These are phyloP conservation scores for Simalia tracyae DNA, from an alignment of 2,797 vertebrate genomes.

Conservation along the genomic window DNA sequence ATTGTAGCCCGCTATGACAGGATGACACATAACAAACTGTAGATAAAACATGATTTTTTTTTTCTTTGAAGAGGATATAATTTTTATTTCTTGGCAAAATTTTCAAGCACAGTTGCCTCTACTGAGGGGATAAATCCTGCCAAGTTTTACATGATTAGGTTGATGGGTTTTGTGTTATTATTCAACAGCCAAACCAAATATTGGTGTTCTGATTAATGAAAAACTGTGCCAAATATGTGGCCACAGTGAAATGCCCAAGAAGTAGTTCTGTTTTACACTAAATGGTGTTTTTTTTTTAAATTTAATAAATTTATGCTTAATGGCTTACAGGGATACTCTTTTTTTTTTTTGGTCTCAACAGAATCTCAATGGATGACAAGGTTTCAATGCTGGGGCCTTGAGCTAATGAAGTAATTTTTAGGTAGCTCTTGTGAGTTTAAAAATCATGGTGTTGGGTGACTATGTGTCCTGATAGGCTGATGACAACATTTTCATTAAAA, in stretches of 20 bases:
- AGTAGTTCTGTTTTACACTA: not conserved
- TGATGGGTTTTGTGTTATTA: not conserved
- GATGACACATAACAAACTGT: not conserved
- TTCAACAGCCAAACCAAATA: not conserved
- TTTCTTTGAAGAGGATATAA: not conserved
- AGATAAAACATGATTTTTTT: not conserved
- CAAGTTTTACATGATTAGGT: not conserved
- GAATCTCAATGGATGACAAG: not conserved
- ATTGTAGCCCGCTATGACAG: not conserved
- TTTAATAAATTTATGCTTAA: not conserved
- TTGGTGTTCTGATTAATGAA: not conserved
- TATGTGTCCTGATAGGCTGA: not conserved
- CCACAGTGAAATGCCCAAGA: not conserved
- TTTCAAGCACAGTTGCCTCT: not conserved
- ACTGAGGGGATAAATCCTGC: not conserved
- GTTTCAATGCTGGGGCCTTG: not conserved
- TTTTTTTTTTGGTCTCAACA: not conserved
- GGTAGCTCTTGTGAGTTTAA: not conserved
- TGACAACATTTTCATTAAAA: slow-evolving; percentile 49
- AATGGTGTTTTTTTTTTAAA: not conserved
- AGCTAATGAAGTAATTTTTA: not conserved
- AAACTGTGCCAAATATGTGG: not conserved
- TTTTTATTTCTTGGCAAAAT: not conserved
- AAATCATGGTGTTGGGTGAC: not conserved
- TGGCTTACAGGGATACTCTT: not conserved